phyloP scores from a whole-genome alignment of 35 echinoderm and acorn worm genomes.

The Anneissia japonica region DNA sequence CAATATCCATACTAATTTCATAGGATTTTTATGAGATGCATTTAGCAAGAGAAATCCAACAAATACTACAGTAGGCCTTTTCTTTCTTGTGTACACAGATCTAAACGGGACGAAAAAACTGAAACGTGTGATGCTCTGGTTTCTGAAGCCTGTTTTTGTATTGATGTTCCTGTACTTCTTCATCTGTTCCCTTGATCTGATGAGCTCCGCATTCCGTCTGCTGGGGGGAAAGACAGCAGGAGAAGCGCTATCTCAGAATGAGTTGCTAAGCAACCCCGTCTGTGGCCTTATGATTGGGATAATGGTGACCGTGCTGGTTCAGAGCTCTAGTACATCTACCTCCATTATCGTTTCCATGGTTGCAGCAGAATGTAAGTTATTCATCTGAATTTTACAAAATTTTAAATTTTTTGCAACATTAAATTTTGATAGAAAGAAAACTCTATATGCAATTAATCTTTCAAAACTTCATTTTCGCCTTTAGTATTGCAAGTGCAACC shows the following conservation, averaged over 20 bases:
- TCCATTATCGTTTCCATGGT: slow-evolving; percentile 97
- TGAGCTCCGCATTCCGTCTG: slow-evolving; percentile 94
- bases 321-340: slow-evolving; percentile 94
- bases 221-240: slow-evolving; percentile 91
- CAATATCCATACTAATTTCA: too few relatives aligned
- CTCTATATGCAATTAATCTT: not conserved
- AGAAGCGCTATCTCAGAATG: slow-evolving; percentile 67
- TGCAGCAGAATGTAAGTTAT: slow-evolving; percentile 87
- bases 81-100: slow-evolving; percentile 36
- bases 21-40: too few relatives aligned
- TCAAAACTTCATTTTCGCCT: not conserved
- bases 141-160: slow-evolving; percentile 49
- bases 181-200: slow-evolving; percentile 89
- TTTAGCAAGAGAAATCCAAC: too few relatives aligned
- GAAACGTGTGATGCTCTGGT: slow-evolving; percentile 55
- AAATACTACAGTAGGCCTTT: not conserved
- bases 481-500: slow-evolving; percentile 77
- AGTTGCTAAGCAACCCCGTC: slow-evolving; percentile 76
- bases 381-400: not conserved
- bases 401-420: not conserved
- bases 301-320: slow-evolving; percentile 87
- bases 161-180: slow-evolving; percentile 75
- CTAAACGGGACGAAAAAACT: slow-evolving; percentile 45
- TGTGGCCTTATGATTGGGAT: slow-evolving; percentile 97
- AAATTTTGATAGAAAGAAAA: not conserved